Conservation (phyloP, 2,888 invertebrate genomes). For the Ophion obscuratus region DNA sequence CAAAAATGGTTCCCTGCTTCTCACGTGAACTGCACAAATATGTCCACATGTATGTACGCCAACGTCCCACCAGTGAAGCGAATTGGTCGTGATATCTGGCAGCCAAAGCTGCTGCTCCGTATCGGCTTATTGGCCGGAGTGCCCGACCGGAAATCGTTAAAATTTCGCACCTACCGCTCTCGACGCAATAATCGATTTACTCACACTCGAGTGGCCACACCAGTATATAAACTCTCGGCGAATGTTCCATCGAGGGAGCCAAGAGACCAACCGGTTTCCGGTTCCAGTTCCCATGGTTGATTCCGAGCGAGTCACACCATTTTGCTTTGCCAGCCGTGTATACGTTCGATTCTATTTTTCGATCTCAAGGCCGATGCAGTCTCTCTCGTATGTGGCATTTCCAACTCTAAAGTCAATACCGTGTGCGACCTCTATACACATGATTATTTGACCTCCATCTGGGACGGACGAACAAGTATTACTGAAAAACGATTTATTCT, state of each 20-base stretch:
- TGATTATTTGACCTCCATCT: background rate
- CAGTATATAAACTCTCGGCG: background rate
- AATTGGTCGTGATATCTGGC: constrained; percentile 12
- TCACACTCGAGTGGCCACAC: constrained; percentile 35
- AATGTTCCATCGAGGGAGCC: constrained; percentile 17
- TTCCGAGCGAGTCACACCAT: constrained; percentile 13
- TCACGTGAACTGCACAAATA: background rate
- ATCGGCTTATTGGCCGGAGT: constrained; percentile 35
- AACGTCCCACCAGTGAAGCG: background rate
- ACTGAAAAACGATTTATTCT: no score
- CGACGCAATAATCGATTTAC: constrained; percentile 59
- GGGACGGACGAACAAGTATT: no score
- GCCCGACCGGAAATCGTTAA: constrained; percentile 68
- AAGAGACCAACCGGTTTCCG: constrained; percentile 26
- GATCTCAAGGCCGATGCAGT: constrained; percentile 29
- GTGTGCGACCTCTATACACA: background rate
- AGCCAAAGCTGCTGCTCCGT: background rate
- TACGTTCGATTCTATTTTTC: constrained; percentile 34
- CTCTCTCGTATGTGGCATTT: background rate
- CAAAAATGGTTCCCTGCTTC: no score
- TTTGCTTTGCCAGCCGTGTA: background rate
- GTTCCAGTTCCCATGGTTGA: constrained; percentile 14
- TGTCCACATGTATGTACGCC: background rate
- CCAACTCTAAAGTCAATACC: background rate
- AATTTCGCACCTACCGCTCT: constrained; percentile 62